Conservation (phyloP, 2,797 vertebrate genomes). For the Eulemur albifrons region DNA sequence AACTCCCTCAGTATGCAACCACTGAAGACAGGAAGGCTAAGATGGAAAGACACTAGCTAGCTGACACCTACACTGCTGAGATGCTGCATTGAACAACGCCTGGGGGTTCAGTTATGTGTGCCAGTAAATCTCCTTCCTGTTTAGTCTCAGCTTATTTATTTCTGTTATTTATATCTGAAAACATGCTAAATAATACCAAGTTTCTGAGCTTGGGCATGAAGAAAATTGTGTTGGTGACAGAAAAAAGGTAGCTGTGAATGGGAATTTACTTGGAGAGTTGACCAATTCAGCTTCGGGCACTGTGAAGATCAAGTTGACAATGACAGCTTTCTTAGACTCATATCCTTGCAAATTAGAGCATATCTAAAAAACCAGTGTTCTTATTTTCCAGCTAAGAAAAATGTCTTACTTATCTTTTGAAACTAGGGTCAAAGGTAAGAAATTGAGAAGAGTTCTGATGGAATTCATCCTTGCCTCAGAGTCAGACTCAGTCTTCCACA, state of each 20-base stretch:
- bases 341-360: neutral
- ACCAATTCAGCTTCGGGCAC: neutral
- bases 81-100: neutral
- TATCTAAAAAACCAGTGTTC: neutral
- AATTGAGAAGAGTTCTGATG: neutral
- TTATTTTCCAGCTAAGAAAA: constrained; percentile 45
- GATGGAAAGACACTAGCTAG: neutral
- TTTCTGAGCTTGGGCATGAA: neutral
- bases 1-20: neutral
- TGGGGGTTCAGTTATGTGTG: neutral
- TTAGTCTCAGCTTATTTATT: neutral
- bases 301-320: neutral
- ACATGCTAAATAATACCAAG: neutral
- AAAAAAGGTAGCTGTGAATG: neutral
- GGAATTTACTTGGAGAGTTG: constrained; percentile 14
- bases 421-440: neutral
- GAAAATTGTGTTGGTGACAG: neutral
- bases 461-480: neutral
- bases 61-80: neutral
- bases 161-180: neutral
- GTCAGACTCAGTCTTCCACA: neutral
- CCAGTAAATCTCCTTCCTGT: neutral
- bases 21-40: neutral
- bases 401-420: neutral
- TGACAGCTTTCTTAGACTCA: neutral